phyloP scores from a whole-genome alignment of 2,113 vertebrate species.

The Antigone vipio region DNA sequence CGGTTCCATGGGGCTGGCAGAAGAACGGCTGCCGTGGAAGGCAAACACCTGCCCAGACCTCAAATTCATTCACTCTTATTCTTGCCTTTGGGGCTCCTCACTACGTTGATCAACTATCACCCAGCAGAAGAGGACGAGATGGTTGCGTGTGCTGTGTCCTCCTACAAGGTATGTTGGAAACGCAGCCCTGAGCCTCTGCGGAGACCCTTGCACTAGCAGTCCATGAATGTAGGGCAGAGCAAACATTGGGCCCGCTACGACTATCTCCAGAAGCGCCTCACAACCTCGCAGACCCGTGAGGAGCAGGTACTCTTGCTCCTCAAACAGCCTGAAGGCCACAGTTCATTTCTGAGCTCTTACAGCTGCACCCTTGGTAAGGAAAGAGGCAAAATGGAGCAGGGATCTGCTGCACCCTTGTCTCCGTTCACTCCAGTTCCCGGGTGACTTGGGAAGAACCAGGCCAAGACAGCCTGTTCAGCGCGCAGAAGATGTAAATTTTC shows the following conservation, averaged over 20 bases:
- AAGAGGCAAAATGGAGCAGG: accelerated
- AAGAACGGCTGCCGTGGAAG: neutral
- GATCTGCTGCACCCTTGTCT: neutral
- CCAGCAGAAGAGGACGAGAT: neutral
- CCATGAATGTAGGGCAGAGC: neutral
- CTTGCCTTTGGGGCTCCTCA: neutral
- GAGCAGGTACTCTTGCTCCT: neutral
- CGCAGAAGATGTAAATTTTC: accelerated
- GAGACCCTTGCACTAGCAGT: neutral
- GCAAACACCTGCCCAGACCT: neutral
- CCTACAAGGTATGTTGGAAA: neutral
- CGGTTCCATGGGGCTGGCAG: accelerated
- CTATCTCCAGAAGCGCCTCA: neutral
- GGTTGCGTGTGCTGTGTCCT: accelerated
- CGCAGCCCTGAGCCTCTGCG: too few species aligned
- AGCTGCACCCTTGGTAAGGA: neutral
- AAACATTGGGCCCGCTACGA: accelerated
- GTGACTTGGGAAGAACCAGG: neutral
- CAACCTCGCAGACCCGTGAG: neutral
- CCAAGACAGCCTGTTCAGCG: neutral
- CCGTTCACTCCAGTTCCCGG: neutral
- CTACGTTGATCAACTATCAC: accelerated
- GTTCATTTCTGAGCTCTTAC: neutral
- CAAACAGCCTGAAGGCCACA: neutral
- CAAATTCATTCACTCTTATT: accelerated